These are phyloP conservation scores for Fukomys damarensis DNA, from an alignment of 2,113 vertebrate genomes.

Conservation along the genomic window DNA sequence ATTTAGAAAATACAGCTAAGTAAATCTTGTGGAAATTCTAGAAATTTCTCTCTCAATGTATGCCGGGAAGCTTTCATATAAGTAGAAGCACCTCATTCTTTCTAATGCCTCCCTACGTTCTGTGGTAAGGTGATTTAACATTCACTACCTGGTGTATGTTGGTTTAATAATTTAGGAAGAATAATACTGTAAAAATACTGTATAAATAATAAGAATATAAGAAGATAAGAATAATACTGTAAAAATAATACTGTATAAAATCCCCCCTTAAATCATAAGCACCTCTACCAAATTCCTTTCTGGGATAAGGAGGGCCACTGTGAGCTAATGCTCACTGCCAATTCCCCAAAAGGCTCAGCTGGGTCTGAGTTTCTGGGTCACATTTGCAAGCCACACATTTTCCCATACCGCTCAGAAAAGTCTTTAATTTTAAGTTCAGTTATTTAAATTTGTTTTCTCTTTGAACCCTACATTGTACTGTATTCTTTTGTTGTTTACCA, in stretches of 20 bases:
- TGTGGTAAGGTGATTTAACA: not conserved
- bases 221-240: not conserved
- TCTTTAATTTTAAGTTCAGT: not conserved
- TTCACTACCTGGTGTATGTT: not conserved
- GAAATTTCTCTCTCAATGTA: not conserved
- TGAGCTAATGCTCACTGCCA: not conserved
- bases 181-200: not conserved
- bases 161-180: not conserved
- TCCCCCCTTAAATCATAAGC: not conserved
- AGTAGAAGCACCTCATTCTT: not conserved
- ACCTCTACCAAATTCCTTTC: not conserved
- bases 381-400: not conserved
- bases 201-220: too few relatives aligned
- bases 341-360: too few relatives aligned
- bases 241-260: not conserved
- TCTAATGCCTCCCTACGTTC: not conserved
- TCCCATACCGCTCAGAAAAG: not conserved
- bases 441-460: not conserved
- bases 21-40: not conserved
- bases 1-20: not conserved
- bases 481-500: not conserved
- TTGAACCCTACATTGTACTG: not conserved
- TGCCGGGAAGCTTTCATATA: not conserved
- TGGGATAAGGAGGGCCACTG: not conserved
- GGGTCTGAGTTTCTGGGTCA: too few relatives aligned